Percentiles rank a stretch among this genome's conserved stretches.
phyloP scores from a whole-genome alignment of 2,888 invertebrate species.

The Hemistola chrysoprasaria region DNA sequence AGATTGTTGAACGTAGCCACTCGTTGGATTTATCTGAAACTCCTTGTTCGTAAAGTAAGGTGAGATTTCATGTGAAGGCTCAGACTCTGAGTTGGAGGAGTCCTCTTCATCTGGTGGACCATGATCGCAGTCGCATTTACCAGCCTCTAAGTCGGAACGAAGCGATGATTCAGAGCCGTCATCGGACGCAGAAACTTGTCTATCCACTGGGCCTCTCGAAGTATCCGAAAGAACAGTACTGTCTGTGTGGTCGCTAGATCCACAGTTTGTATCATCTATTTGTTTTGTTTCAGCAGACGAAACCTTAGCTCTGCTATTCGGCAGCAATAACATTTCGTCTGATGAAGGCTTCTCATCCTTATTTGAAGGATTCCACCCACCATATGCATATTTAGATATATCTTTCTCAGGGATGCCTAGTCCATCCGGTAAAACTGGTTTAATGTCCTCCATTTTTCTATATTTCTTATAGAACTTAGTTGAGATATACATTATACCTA shows the following conservation, averaged over 20 bases:
- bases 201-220: conserved; percentile 58
- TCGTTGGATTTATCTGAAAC: conserved; percentile 59
- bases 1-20: conserved; percentile 58
- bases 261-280: conserved; percentile 62
- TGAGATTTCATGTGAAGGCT: conserved; percentile 53
- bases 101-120: conserved; percentile 45
- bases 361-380: conserved; percentile 61
- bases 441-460: conserved; percentile 85
- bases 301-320: conserved; percentile 56
- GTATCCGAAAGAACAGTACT: conserved; percentile 73
- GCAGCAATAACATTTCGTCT: conserved; percentile 71
- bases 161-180: conserved; percentile 69
- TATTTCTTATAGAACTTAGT: conserved; percentile 83
- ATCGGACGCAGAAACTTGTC: conserved; percentile 67
- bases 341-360: conserved; percentile 74
- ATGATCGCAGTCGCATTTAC: conserved; percentile 43
- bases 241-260: conserved; percentile 70
- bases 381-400: conserved; percentile 63
- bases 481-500: conserved; percentile 55
- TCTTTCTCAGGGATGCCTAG: conserved; percentile 77
- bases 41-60: conserved; percentile 58
- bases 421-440: conserved; percentile 86
- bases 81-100: conserved; percentile 52
- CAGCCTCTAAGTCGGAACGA: conserved; percentile 58
- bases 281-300: conserved; percentile 59